Evolutionary conservation across 2,113 vertebrate genomes (phyloP).

Genomic region (Orcinus orca): DNA sequence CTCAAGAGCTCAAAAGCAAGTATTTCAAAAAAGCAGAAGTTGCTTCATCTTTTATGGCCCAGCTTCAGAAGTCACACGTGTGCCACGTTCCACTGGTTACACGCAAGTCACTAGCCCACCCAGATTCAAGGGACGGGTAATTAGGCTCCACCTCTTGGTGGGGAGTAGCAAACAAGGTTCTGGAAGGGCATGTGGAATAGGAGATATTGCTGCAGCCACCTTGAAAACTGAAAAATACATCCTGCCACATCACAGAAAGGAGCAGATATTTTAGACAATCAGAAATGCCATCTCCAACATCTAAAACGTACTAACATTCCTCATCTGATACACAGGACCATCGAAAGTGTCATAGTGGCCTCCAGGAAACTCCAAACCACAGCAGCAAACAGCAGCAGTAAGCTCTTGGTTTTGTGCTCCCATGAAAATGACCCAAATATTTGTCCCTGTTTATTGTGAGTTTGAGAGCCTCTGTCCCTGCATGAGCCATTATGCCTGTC

Average conservation of each 20-base stretch:
- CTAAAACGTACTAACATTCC: background rate
- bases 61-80: background rate
- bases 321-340: background rate
- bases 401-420: slow-evolving; percentile 23
- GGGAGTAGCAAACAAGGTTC: background rate
- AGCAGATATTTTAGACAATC: slow-evolving; percentile 21
- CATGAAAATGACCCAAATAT: slow-evolving; percentile 75
- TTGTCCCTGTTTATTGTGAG: slow-evolving; percentile 64
- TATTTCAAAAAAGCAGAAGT: background rate
- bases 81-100: background rate
- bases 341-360: background rate
- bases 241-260: background rate
- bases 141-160: background rate
- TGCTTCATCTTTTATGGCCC: background rate
- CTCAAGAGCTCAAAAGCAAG: background rate
- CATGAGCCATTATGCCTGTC: background rate
- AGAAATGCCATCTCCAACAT: background rate
- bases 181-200: background rate
- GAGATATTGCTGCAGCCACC: background rate
- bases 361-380: background rate
- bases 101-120: background rate
- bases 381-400: background rate
- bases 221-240: slow-evolving; percentile 43
- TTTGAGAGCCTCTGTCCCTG: slow-evolving; percentile 57
- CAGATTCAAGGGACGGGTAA: background rate